Evolutionary conservation across 2,113 vertebrate genomes (phyloP).

Genomic region (Cacatua alba): DNA sequence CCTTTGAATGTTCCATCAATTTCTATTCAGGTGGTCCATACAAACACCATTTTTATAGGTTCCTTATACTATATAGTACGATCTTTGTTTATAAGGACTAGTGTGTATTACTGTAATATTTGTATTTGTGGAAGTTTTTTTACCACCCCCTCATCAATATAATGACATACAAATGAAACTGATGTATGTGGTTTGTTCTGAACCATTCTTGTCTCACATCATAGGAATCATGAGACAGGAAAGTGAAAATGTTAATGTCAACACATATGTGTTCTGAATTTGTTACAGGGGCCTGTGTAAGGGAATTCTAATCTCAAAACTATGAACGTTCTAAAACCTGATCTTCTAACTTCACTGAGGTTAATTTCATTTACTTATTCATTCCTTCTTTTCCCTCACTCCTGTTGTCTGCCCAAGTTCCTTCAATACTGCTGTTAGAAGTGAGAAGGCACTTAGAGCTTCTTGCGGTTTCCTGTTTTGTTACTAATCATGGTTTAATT

Average conservation of each 20-base stretch:
- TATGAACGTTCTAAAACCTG: not conserved
- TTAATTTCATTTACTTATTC: not conserved
- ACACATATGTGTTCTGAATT: not conserved
- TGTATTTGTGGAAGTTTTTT: not conserved
- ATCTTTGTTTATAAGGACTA: not conserved
- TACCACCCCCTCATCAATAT: not conserved
- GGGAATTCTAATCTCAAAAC: not conserved
- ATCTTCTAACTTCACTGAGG: not conserved
- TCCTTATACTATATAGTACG: not conserved
- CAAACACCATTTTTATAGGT: not conserved
- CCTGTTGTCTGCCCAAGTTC: not conserved
- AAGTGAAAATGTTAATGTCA: not conserved
- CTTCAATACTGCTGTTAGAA: not conserved
- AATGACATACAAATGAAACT: not conserved
- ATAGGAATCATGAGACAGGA: not conserved
- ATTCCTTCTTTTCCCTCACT: fast-evolving
- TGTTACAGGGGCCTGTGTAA: not conserved
- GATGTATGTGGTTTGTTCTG: not conserved
- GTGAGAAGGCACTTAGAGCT: not conserved
- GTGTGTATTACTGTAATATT: not conserved
- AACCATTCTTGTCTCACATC: not conserved
- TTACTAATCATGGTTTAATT: fast-evolving
- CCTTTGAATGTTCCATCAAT: not conserved
- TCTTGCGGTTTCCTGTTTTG: not conserved
- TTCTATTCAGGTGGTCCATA: not conserved